Conservation (phyloP, 2,113 vertebrate genomes). For the Phrynocephalus versicolor region DNA sequence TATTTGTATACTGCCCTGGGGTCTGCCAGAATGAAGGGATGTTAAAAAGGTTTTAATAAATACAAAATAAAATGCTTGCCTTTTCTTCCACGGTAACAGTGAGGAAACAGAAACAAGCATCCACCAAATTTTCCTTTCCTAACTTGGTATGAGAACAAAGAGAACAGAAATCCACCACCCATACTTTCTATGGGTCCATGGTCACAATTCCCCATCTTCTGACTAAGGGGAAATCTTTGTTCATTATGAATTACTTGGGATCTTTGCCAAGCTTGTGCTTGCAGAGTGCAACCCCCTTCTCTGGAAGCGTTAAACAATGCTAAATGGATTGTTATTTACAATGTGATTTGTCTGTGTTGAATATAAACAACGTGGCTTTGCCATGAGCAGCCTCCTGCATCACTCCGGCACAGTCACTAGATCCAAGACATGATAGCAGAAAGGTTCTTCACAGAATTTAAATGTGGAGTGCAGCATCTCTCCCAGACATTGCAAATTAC, state of each 20-base stretch:
- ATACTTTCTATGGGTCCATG: background rate
- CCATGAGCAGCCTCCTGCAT: background rate
- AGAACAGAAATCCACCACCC: background rate
- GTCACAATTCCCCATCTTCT: background rate
- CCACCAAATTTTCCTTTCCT: background rate
- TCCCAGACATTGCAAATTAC: background rate
- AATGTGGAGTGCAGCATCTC: background rate
- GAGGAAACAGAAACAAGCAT: background rate
- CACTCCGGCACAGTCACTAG: background rate
- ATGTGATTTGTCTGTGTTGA: background rate
- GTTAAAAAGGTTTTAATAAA: no score
- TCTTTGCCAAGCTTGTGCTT: background rate
- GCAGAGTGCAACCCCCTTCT: background rate
- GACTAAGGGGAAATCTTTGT: background rate
- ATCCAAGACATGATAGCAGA: background rate
- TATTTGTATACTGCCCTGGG: no score
- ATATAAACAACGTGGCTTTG: background rate
- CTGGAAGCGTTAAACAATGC: background rate
- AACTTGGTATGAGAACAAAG: background rate
- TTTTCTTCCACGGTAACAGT: background rate
- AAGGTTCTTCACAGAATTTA: background rate
- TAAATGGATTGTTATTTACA: background rate
- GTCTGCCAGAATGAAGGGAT: no score
- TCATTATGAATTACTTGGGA: background rate
- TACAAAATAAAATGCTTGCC: background rate